phyloP scores from a whole-genome alignment of 2,113 vertebrate species.

The Corythaixoides concolor region DNA sequence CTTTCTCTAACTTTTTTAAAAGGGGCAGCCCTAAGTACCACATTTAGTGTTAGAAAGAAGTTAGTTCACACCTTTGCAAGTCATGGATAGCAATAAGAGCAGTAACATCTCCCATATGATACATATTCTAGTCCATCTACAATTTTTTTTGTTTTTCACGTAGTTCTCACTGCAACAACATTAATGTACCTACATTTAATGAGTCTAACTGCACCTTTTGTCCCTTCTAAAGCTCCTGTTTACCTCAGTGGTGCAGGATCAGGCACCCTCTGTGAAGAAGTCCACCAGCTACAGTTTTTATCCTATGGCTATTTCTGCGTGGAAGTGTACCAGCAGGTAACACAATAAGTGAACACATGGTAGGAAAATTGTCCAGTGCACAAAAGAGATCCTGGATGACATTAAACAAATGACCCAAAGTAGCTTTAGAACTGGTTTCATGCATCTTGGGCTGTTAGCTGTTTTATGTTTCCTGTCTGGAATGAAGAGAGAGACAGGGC shows the following conservation, averaged over 20 bases:
- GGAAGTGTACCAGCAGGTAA: slow-evolving; percentile 47
- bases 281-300: neutral
- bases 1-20: neutral
- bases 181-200: neutral
- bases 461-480: slow-evolving; percentile 70
- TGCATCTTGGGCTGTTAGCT: slow-evolving; percentile 55
- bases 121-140: neutral
- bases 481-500: slow-evolving; percentile 25
- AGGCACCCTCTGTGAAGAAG: neutral
- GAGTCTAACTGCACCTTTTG: neutral
- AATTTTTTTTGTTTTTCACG: neutral
- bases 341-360: slow-evolving; percentile 21
- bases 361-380: slow-evolving; percentile 33
- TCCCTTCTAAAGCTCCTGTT: neutral
- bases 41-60: neutral
- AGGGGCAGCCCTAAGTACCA: neutral
- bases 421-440: slow-evolving; percentile 59
- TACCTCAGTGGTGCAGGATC: neutral
- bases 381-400: slow-evolving; percentile 59
- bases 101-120: neutral
- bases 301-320: neutral
- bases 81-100: neutral
- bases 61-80: neutral
- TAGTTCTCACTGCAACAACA: neutral
- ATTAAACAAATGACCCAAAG: slow-evolving; percentile 53